Evolutionary conservation across 2,888 invertebrate genomes (phyloP).

Genomic region (Amiota minor): DNA sequence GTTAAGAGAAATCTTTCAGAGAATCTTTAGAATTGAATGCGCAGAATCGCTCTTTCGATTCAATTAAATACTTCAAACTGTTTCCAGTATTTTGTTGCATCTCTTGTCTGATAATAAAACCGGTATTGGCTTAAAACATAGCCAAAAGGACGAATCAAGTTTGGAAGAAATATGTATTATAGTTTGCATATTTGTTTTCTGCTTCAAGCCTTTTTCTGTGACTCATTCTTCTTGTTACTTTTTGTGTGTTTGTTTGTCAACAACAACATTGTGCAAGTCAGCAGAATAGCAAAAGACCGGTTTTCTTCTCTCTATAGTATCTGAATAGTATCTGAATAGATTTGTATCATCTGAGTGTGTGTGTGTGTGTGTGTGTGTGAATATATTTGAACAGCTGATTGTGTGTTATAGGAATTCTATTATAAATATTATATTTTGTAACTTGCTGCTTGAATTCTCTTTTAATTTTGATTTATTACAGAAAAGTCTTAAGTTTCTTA

Average conservation of each 20-base stretch:
- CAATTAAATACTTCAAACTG: neutral
- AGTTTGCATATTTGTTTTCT: neutral
- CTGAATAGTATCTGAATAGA: neutral
- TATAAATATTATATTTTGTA: neutral
- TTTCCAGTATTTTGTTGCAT: neutral
- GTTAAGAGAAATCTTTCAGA: no score
- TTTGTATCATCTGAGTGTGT: neutral
- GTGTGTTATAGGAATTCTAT: neutral
- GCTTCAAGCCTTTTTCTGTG: neutral
- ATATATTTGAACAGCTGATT: constrained; percentile 2
- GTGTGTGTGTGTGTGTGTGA: neutral
- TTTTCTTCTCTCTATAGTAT: neutral
- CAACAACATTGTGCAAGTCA: neutral
- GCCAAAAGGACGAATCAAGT: neutral
- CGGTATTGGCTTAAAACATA: neutral
- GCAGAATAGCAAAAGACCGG: neutral
- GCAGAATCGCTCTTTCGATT: no score
- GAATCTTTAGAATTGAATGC: no score
- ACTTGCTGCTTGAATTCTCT: constrained; percentile 2
- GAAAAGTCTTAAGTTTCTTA: neutral
- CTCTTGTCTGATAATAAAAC: neutral
- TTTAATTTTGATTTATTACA: constrained; percentile 16
- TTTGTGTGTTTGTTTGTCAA: neutral
- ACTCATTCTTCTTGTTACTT: neutral
- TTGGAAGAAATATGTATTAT: neutral